Evolutionary conservation across 2,797 vertebrate species (phyloP).

Genomic region (Varecia variegata): DNA sequence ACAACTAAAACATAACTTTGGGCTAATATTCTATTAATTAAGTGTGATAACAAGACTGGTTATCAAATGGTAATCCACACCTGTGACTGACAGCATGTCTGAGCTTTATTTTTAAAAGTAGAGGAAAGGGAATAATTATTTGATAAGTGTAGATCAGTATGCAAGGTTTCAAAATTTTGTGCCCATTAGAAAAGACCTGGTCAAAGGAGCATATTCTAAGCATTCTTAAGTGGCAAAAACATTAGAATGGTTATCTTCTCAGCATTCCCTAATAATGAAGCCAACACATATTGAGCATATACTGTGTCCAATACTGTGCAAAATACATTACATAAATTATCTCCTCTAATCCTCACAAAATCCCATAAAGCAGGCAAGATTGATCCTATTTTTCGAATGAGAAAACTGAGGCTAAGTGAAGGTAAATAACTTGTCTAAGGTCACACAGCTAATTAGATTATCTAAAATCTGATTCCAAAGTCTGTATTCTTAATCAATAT

Average conservation of each 20-base stretch:
- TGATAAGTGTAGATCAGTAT: background rate
- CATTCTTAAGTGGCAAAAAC: background rate
- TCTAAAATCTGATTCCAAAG: conserved; percentile 23
- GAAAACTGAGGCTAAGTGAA: conserved; percentile 48
- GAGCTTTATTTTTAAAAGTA: conserved; percentile 12
- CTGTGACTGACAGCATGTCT: background rate
- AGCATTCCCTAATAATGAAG: background rate
- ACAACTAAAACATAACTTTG: conserved; percentile 17
- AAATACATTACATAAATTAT: background rate
- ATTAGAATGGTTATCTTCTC: background rate
- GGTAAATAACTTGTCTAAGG: conserved; percentile 12
- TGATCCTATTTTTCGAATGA: conserved; percentile 33
- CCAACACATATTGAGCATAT: background rate
- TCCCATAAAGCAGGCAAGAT: background rate
- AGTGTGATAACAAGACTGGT: background rate
- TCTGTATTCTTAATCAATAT: background rate
- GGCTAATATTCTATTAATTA: background rate
- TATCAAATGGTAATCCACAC: conserved; percentile 7
- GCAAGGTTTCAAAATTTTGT: background rate
- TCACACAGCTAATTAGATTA: background rate
- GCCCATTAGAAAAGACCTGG: background rate
- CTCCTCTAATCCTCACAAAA: conserved; percentile 6
- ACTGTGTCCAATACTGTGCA: background rate
- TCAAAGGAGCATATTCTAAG: background rate
- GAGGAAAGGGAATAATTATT: background rate